Evolutionary conservation across 2,113 vertebrate species (phyloP), one percentile per base, ranked within the genome.

Genomic region (Pseudorhombus dupliciocellatus): DNA sequence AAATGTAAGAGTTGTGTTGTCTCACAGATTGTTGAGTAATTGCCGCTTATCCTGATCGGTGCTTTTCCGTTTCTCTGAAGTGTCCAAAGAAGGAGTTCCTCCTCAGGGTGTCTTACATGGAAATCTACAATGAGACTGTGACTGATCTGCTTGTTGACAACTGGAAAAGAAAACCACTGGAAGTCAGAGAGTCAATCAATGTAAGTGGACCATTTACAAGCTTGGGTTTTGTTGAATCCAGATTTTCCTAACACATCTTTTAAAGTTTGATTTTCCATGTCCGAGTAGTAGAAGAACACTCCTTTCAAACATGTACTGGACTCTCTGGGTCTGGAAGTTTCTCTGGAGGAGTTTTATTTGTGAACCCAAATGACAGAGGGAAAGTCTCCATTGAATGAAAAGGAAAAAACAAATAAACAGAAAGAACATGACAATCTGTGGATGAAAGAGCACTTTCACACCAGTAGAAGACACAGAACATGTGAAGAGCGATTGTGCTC

Each of bases 91-190:
- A 97, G 77, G 97, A 99, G 84, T 99, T 99, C 85, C 94, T 99
- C 18, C 88, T 99, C 50, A 91, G 97, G 1, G 96, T 98, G 57
- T 99, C 97, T 7, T 99, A 99, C 70, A 96, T 99, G 97, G 98
- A 99, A 69, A 99, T 99, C 83, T 98, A 99, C 85, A 99, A 99
- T 24, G 97, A 99, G 80, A 98, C 95, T 0, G 95, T 99, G 58
- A 96, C 94, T 0, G 97, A 99, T 73, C 89, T 99, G 72, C 94
- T 99, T 7, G 96, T 96, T 25, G 95, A 95, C 62, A 95, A 79
- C 51, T 93, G 94, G 84, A 98, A 97, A 89, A 94, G 95, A 86
- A 98, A 97, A 79, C 96, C 98, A 2, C 86, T 99, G 68, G 95
- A 97, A 90, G 94, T 99, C 78, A 88, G 96, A 50, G 98, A 99